Base-by-base conservation (phyloP, 37 sponge, comb jelly and placozoan species). In the Halichondria panicea region DNA sequence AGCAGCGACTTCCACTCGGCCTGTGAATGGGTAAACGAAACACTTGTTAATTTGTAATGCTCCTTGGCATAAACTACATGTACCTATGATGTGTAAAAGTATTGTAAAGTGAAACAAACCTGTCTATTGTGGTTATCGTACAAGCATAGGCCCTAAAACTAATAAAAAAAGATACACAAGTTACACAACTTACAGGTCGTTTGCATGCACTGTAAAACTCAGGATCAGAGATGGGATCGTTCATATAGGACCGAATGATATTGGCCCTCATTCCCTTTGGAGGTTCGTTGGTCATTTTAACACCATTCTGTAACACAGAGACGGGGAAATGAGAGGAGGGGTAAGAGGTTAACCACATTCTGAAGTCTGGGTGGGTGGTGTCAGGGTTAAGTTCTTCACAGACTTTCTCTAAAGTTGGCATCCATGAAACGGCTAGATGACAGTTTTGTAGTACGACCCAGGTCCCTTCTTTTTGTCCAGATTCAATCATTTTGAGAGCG, bases 221-320 rank as follows among this genome's bases (percentile, higher is more conserved):
- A 32, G 84, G 73, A 44, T 98, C 99, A 60, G 91, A 93, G 43
- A 98, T 86, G 28, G 99, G 99, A 70, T 98, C 96, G 41, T 80
- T 83, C 28, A 91, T 55, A 66, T 98, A 98, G n/a, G 99, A 98
- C 30, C 99, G 75, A 21, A 95, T 75, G 50, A 98, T 81, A 55
- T 98, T 98, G 57, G 93, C 90, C 63, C 88, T 95, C 71, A 98
- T 68, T 21, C 99, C 99, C 64, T 98, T 98, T 15, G 99, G 99
- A n/a, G 99, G 99, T 61, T 98, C 99, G 76, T 98, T 98, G 63
- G 99, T 98, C 99, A 98, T 98, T 68, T 98, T 98, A 36, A 98
- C 99, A 18, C 99, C 99, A 82, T 98, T 94, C 72, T 98, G 99
- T 0, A 98, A 85, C 38, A 98, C 97, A 74, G 99, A 88, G 39